Percentiles rank a stretch among this genome's conserved stretches.
These are phyloP conservation scores for Ctenomys sociabilis DNA, from an alignment of 2,113 vertebrate species.

Conservation along the genomic window DNA sequence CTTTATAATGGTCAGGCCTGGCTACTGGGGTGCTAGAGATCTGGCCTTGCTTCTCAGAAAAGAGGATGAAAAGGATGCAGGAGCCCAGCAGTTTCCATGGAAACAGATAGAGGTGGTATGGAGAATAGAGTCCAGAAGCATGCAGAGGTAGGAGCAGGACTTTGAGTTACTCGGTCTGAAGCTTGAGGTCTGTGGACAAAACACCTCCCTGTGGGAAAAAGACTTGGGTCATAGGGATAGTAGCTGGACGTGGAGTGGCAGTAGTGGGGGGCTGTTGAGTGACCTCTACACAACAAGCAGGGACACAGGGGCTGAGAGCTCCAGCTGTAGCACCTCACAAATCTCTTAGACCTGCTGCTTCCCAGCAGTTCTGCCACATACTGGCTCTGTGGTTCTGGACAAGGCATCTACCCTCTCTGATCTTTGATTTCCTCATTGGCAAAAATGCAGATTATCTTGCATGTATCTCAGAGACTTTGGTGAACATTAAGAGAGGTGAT, in stretches of 20 bases:
- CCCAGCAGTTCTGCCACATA: neutral
- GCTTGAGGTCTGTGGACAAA: conserved; percentile 23
- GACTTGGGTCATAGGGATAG: neutral
- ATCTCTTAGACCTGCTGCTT: neutral
- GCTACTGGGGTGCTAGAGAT: conserved; percentile 39
- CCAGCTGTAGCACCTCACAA: neutral
- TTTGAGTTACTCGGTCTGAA: conserved; percentile 45
- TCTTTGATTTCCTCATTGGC: neutral
- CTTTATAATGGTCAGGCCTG: conserved; percentile 69
- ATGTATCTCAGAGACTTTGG: neutral
- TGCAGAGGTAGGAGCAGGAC: conserved; percentile 49
- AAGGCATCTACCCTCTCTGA: neutral
- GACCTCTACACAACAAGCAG: neutral
- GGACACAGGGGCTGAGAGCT: neutral
- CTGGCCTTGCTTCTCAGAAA: conserved; percentile 70
- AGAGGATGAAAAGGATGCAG: conserved; percentile 72
- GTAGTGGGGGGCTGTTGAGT: neutral
- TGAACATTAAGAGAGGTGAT: neutral
- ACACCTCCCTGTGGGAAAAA: neutral
- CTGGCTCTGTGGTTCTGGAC: neutral
- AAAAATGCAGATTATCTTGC: neutral
- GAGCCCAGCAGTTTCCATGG: conserved; percentile 80
- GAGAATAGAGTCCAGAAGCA: conserved; percentile 59
- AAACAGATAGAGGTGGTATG: conserved; percentile 56
- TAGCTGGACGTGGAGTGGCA: neutral